Evolutionary conservation across 1,140 invertebrate genomes (phyloP).

Genomic region (Stratiolaelaps scimitus): DNA sequence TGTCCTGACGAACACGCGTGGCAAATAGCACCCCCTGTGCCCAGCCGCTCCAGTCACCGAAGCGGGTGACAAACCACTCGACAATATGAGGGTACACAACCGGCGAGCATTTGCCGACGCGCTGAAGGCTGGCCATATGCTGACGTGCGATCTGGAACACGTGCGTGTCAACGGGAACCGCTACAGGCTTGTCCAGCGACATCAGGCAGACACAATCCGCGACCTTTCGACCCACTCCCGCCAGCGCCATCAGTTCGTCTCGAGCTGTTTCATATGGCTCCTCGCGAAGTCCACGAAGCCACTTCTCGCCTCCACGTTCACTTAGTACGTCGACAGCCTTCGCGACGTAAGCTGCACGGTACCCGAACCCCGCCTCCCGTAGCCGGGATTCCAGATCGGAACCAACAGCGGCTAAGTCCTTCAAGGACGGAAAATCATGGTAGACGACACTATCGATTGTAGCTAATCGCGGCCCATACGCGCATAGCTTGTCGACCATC

Average conservation of each 20-base stretch:
- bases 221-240: constrained; percentile 64
- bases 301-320: constrained; percentile 53
- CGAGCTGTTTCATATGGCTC: constrained; percentile 60
- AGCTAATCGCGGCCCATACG: constrained; percentile 63
- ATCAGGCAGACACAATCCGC: constrained; percentile 98
- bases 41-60: constrained; percentile 15
- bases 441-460: constrained; percentile 52
- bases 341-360: constrained; percentile 72
- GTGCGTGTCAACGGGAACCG: constrained; percentile 91
- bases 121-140: neutral
- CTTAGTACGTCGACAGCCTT: constrained; percentile 56
- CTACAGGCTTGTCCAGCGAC: constrained; percentile 74
- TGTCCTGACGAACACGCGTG: neutral
- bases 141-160: constrained; percentile 71
- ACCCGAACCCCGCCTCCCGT: constrained; percentile 72
- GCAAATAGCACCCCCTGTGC: constrained; percentile 13
- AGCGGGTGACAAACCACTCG: constrained; percentile 9
- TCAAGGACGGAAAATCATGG: constrained; percentile 66
- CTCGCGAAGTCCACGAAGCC: constrained; percentile 56
- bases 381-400: constrained; percentile 54
- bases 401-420: constrained; percentile 47
- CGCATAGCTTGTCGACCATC: constrained; percentile 83
- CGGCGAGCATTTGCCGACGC: neutral
- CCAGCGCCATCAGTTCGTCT: constrained; percentile 56
- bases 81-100: constrained; percentile 9